Evolutionary conservation across 2,113 vertebrate species (phyloP), one percentile per base, ranked within the genome.

Genomic region (Blennius ocellaris): DNA sequence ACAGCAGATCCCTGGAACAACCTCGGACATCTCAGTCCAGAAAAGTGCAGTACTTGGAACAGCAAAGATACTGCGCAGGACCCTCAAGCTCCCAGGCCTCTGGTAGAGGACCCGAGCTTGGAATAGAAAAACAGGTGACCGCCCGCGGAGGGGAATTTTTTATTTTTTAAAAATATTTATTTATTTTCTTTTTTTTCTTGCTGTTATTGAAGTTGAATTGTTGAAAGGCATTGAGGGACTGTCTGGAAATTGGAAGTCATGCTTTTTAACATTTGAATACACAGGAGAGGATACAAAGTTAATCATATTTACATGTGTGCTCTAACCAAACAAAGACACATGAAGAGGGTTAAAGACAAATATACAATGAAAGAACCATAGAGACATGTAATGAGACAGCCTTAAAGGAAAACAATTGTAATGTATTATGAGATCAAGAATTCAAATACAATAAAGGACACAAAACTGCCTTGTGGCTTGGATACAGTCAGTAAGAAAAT

Each of bases 161-260:
- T n/a, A n/a, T n/a, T n/a, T n/a, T n/a, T n/a, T n/a, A n/a, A n/a
- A n/a, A n/a, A n/a, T n/a, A n/a, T n/a, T n/a, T n/a, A n/a, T n/a
- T n/a, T n/a, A n/a, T n/a, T n/a, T n/a, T n/a, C 59, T 40, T 44
- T 65, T 50, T 57, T 71, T 17, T 21, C 30, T 61, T 38, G 5
- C 65, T 66, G 59, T 83, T 86, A 82, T 75, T 67, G 70, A 81
- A 84, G 73, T 78, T 57, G 65, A 8, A 44, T 44, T 57, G 62
- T 86, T 84, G 76, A 87, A 85, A 70, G 64, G 71, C 69, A 76
- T 40, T 77, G 50, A 83, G 57, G 71, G 68, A 73, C 55, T 49
- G 69, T 69, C 71, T 80, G 61, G 65, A 89, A 92, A 92, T 87
- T 84, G 79, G 81, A 89, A 87, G 72, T 69, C 78, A 89, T 89